phyloP scores from a whole-genome alignment of 1,140 invertebrate species.

The Apolygus lucorum region DNA sequence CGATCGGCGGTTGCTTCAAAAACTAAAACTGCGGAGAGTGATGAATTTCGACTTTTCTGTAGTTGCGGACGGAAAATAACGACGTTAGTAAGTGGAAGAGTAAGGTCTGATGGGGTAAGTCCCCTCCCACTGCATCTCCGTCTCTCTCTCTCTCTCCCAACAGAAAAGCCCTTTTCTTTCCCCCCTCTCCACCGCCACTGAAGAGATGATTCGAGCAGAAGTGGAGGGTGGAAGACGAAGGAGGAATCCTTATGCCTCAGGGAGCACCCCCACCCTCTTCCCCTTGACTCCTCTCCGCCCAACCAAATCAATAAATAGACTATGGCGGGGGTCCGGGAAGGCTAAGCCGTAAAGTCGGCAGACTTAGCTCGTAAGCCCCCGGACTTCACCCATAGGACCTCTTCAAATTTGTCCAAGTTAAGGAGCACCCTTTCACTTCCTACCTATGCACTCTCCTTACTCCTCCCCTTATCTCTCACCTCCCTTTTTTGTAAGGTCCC shows the following conservation, averaged over 20 bases:
- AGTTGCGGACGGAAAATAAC: not conserved
- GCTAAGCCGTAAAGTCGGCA: constrained; percentile 23
- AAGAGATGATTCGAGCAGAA: not conserved
- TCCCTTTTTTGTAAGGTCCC: constrained; percentile 5
- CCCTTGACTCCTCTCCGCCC: not conserved
- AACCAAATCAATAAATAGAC: constrained; percentile 23
- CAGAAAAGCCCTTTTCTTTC: not conserved
- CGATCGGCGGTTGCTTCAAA: no score
- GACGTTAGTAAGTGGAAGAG: not conserved
- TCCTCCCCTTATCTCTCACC: not conserved
- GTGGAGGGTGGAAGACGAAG: not conserved
- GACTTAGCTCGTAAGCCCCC: constrained; percentile 21
- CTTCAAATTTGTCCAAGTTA: constrained; percentile 24
- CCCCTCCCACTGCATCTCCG: not conserved
- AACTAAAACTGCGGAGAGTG: no score
- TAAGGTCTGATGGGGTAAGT: not conserved
- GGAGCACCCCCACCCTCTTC: constrained; percentile 4
- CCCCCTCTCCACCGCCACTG: not conserved
- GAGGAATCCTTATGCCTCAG: not conserved
- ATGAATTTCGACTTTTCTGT: no score
- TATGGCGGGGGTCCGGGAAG: constrained; percentile 16
- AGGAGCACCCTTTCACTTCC: constrained; percentile 22
- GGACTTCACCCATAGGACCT: constrained; percentile 23
- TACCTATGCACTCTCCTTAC: constrained; percentile 10
- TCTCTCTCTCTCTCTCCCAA: not conserved